These are phyloP conservation scores for Zapus hudsonius DNA, from an alignment of 2,113 vertebrate genomes.

Conservation along the genomic window DNA sequence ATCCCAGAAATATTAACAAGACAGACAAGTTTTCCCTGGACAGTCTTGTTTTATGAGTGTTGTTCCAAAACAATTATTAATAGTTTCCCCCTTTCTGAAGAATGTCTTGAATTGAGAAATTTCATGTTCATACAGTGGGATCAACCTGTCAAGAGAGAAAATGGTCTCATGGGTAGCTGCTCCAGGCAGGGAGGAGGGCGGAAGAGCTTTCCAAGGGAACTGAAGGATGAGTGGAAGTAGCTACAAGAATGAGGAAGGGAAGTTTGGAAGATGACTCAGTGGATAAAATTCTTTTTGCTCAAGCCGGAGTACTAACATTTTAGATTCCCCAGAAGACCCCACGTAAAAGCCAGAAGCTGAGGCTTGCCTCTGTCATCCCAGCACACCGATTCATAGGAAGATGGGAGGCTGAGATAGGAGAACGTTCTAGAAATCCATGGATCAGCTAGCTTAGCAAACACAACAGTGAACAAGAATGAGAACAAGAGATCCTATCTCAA, in stretches of 20 bases:
- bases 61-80: background rate
- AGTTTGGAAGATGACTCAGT: background rate
- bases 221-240: background rate
- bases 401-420: no score
- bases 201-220: background rate
- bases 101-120: background rate
- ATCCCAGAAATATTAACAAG: background rate
- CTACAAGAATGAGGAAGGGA: background rate
- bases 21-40: background rate
- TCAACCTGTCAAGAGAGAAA: background rate
- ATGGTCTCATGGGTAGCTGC: no score
- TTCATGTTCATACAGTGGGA: background rate
- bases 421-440: no score
- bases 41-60: background rate
- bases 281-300: no score
- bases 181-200: rapidly evolving
- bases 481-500: no score
- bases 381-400: no score
- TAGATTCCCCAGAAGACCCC: no score
- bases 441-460: no score
- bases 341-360: no score
- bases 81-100: background rate
- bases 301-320: no score
- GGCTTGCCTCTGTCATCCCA: no score
- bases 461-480: no score